Base-by-base conservation (phyloP, 2,797 vertebrate genomes). In the Sebastes umbrosus region DNA sequence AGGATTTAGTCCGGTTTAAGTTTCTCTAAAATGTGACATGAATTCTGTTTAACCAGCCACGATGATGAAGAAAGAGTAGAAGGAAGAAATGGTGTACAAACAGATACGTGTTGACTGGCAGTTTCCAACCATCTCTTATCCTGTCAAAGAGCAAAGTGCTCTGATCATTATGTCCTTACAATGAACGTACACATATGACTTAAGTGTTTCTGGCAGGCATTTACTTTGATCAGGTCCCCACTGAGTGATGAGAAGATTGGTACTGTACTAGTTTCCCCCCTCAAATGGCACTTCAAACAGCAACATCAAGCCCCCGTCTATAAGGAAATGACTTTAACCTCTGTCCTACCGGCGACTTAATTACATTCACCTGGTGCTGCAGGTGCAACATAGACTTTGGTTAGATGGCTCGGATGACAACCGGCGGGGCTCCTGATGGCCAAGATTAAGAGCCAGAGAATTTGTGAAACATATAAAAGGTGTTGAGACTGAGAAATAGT, bases 251-350 rank as follows among this genome's bases (percentile, higher is more conserved):
- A 84, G 73, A 84, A 82, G 77, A 89, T 62, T 86, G 82, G 73
- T 43, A 36, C 59, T 78, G 73, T 74, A 83, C 62, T 8, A 0
- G 58, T 73, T 88, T 88, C 22, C 50, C 55, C 55, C 52, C 69
- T 65, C 59, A 81, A 84, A 73, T 3, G 66, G 25, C 43, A 82
- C 87, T 84, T 84, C 72, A 88, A 89, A 91, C 57, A 36, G 69
- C 34, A 24, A 75, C 84, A 84, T 79, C 79, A 80, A 89, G 84
- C 60, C 64, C 58, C 64, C 3, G 62, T 20, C 71, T 16, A 27
- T 82, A 58, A 83, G 87, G 84, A 90, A 90, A 86, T 77, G 78
- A 85, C 85, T 69, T 83, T 75, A 87, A 86, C 86, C 86, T 84
- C 59, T 4, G 50, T 81, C 62, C 77, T 8, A 13, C 29, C 63